Evolutionary conservation across 2,113 vertebrate genomes (phyloP), one percentile per base, ranked within the genome.

Genomic region (Cebidichthys violaceus): DNA sequence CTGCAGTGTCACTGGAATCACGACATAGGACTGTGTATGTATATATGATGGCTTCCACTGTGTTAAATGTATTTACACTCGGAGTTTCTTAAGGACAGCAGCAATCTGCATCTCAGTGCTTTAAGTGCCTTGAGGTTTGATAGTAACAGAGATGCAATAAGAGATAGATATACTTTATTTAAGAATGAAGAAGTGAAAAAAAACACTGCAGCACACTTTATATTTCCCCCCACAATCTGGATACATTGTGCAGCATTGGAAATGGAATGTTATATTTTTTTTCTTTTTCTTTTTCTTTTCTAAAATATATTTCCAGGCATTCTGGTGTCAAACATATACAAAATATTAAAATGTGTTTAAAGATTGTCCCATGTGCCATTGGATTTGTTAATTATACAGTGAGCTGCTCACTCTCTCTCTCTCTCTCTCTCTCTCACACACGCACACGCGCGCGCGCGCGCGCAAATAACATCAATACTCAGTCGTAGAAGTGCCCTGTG

Each of bases 81-180:
- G 5, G 33, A 6, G 18, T 50, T 24, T 57, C 6, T n/a, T 2
- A 54, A 54, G 52, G 52, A 22, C 52, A 54, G 20, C 52, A 54
- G 22, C 52, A 10, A 54, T 54, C 52, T 54, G 52, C 52, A 88
- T 89, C 86, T 90, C 83, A 74, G 79, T 88, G 83, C 91, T 60
- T 88, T 70, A 95, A 95, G 95, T 95, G 94, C 94, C 94, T 95
- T 68, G 66, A 85, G 77, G 80, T 84, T 82, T 84, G 72, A 90
- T 74, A 89, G 43, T 74, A 47, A 83, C 74, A 89, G 33, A 89
- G 39, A 83, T 85, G 68, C 75, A 76, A 57, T 72, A 65, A 35
- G 22, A 79, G 41, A 75, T 73, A 35, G 35, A 82, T 59, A 77
- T 77, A 79, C 73, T 89, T 90, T 91, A 89, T 94, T 94, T 88